A percentile compares a stretch with the other conserved stretches of the same genome.
These are phyloP conservation scores for Collichthys lucidus DNA, from an alignment of 2,113 vertebrate genomes.

Conservation along the genomic window DNA sequence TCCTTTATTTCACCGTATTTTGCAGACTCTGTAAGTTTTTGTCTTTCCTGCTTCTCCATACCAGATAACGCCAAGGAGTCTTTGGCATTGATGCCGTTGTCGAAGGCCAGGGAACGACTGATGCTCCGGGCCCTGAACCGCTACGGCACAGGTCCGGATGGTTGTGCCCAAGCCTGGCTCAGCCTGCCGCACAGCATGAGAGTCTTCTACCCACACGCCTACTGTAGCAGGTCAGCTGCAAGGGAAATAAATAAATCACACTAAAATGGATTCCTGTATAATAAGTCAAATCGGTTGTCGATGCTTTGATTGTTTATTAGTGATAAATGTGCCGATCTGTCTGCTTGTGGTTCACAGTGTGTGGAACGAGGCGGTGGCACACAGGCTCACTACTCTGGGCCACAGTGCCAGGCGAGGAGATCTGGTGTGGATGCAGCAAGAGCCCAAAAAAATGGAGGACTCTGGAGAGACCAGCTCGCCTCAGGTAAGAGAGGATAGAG, in stretches of 20 bases:
- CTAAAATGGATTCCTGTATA: not conserved
- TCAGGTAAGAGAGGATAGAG: slow-evolving; percentile 55
- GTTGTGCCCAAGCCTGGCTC: slow-evolving; percentile 90
- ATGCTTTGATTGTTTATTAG: not conserved
- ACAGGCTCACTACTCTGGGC: slow-evolving; percentile 87
- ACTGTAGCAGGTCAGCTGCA: slow-evolving; percentile 87
- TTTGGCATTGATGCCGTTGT: slow-evolving; percentile 89
- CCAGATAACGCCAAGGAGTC: slow-evolving; percentile 92
- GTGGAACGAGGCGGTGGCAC: slow-evolving; percentile 92
- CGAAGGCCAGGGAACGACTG: slow-evolving; percentile 90
- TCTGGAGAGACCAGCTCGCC: slow-evolving; percentile 38
- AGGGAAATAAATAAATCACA: not conserved
- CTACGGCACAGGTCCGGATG: slow-evolving; percentile 88
- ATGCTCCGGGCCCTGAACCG: slow-evolving; percentile 92
- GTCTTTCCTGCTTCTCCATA: not conserved
- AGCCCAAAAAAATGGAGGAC: slow-evolving; percentile 33
- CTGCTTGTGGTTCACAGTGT: slow-evolving; percentile 75
- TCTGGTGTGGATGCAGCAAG: slow-evolving; percentile 82
- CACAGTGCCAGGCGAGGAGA: slow-evolving; percentile 87
- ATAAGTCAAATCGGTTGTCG: not conserved
- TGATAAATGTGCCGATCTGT: not conserved
- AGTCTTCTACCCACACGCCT: slow-evolving; percentile 94
- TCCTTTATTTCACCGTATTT: not conserved
- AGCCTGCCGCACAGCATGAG: slow-evolving; percentile 92
- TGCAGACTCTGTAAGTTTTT: not conserved